Evolutionary conservation across 1,140 invertebrate species (phyloP), one percentile per base, ranked within the genome.

Genomic region (Magallana gigas): DNA sequence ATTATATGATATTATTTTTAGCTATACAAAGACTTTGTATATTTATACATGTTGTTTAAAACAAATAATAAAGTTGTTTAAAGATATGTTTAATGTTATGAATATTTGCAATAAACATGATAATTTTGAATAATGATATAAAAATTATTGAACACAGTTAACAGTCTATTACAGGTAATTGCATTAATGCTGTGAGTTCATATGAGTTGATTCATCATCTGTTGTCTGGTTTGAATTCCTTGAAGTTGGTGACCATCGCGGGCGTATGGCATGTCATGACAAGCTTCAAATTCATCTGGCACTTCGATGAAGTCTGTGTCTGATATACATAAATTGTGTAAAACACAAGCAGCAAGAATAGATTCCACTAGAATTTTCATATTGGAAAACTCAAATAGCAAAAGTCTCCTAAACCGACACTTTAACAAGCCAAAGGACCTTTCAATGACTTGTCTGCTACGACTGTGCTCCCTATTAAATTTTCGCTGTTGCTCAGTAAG

Each of bases 321-420:
- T 18, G 8, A 23, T n/a, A 86, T 2, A 83, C 85, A 86, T n/a
- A 83, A 36, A 62, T 86, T 86, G 57, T 86, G 85, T 48, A 86
- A 64, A 16, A 86, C 71, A 86, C 58, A 83, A 36, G 76, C 85
- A 16, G 85, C 57, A 58, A 86, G 58, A 9, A 86, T 18, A 56
- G 85, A 82, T 2, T 86, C 59, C 8, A 86, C 59, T n/a, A 86
- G 29, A 6, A 86, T 29, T 16, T 16, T 1, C 57, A 82, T 58
- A 57, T 86, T 59, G 16, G 68, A 59, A 8, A 59, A 16, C 23
- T 86, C 85, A 86, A 86, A 83, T 62, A 58, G 7, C n/a, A 86
- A 64, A 16, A 87, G 62, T 71, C 86, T 68, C 14, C 86, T 29
- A 84, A 87, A 87, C 58, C 86, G n/a, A 56, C 82, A 83, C 58